Evolutionary conservation across 2,113 vertebrate genomes (phyloP).

Genomic region (Podilymbus podiceps): DNA sequence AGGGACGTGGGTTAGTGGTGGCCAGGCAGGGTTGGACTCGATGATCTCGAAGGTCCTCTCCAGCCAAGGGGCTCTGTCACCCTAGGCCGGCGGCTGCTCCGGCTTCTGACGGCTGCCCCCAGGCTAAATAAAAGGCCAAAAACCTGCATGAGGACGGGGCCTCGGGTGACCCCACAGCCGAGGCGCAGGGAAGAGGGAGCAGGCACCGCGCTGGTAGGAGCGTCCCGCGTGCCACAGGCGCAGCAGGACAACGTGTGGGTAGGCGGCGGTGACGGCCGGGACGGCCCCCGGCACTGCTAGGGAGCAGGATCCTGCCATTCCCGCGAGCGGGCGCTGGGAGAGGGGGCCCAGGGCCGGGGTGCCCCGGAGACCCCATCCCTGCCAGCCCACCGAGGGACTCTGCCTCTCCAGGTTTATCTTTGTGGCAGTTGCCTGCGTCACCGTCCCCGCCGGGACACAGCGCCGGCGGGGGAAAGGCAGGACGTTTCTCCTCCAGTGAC

Average conservation of each 20-base stretch:
- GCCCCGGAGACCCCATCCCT: neutral
- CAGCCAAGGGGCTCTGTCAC: too few species aligned
- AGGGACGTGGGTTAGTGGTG: too few species aligned
- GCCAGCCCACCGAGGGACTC: neutral
- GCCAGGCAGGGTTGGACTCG: too few species aligned
- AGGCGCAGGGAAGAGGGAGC: neutral
- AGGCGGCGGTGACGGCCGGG: rapidly evolving
- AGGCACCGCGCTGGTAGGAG: rapidly evolving
- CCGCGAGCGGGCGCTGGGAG: rapidly evolving
- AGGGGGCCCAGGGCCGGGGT: neutral
- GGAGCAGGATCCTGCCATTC: neutral
- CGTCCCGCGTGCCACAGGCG: rapidly evolving
- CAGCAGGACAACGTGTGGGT: rapidly evolving
- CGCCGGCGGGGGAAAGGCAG: rapidly evolving
- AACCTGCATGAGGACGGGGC: rapidly evolving
- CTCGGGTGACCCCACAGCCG: too few species aligned
- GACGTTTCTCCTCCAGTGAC: rapidly evolving
- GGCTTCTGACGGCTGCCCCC: rapidly evolving
- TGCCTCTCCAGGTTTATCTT: neutral
- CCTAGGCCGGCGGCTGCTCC: neutral
- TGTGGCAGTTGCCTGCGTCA: neutral
- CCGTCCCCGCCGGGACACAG: rapidly evolving
- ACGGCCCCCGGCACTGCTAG: rapidly evolving
- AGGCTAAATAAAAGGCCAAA: rapidly evolving
- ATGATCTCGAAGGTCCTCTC: too few species aligned